Conservation (phyloP, 2,888 invertebrate genomes). For the Spilosoma lubricipeda region DNA sequence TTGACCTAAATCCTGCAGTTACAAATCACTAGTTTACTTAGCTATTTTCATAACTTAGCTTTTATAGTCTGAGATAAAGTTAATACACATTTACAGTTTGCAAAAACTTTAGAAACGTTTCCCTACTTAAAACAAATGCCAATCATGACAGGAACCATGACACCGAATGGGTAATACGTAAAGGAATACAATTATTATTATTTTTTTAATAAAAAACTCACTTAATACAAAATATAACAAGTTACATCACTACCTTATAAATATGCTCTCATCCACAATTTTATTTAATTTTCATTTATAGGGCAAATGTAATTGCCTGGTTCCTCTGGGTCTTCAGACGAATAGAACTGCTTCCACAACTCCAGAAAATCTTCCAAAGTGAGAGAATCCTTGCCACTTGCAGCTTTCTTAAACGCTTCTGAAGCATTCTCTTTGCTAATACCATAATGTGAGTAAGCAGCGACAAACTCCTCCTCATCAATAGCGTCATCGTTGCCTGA, state of each 20-base stretch:
- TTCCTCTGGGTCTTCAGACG: conserved; percentile 91
- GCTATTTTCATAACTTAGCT: neutral
- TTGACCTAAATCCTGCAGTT: neutral
- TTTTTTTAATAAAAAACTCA: neutral
- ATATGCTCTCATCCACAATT: neutral
- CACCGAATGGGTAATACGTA: neutral
- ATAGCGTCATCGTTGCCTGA: conserved; percentile 92
- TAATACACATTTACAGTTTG: neutral
- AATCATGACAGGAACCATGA: neutral
- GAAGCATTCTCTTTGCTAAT: conserved; percentile 90
- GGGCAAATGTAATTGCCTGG: conserved; percentile 93
- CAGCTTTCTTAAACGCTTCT: conserved; percentile 92
- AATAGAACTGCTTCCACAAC: conserved; percentile 95
- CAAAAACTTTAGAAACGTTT: neutral
- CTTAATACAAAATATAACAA: neutral
- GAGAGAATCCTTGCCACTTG: conserved; percentile 90
- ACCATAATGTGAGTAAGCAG: conserved; percentile 93
- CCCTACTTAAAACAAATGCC: neutral
- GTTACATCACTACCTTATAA: neutral
- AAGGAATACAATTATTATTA: neutral
- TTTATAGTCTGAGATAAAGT: neutral
- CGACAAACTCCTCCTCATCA: conserved; percentile 93
- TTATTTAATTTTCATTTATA: neutral
- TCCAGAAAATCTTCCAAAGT: conserved; percentile 91
- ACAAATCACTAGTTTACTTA: too few species aligned